Evolutionary conservation across 1,140 invertebrate species (phyloP).

Genomic region (Hetaerina americana): DNA sequence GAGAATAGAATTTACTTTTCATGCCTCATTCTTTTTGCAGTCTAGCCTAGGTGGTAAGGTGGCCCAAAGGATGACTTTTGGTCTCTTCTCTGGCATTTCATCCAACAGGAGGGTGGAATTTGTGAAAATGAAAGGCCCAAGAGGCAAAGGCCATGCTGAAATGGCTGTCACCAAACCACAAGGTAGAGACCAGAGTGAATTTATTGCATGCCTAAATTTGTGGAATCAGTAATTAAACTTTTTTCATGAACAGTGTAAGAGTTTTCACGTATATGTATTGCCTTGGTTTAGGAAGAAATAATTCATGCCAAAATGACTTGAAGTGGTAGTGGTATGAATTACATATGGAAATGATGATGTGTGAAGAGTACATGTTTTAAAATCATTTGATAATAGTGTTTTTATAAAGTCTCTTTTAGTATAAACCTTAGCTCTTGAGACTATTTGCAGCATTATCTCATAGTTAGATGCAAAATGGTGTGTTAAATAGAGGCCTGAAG

Average conservation of each 20-base stretch:
- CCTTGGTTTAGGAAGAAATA: no score
- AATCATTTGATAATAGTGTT: no score
- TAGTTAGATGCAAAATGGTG: no score
- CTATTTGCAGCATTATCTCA: no score
- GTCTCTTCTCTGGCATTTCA: conserved; percentile 60
- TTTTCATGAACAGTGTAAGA: no score
- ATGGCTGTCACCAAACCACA: conserved; percentile 92
- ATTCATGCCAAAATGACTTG: no score
- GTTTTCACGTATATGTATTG: no score
- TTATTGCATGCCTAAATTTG: neutral
- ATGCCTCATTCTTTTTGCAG: conserved; percentile 43
- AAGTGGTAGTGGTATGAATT: no score
- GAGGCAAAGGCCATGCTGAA: conserved; percentile 93
- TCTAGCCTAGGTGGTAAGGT: conserved; percentile 87
- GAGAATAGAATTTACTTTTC: neutral
- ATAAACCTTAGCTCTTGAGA: no score
- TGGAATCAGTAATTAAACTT: neutral
- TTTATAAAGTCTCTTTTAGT: no score
- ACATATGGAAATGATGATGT: no score
- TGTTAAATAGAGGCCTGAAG: no score
- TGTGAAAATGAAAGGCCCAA: conserved; percentile 93
- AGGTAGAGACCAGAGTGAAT: conserved; percentile 24
- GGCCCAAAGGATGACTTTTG: conserved; percentile 91
- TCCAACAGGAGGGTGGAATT: conserved; percentile 85
- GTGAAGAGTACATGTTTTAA: neutral